These are phyloP conservation scores for Caenorhabditis virilis DNA, from an alignment of 2,888 invertebrate genomes.

Conservation along the genomic window DNA sequence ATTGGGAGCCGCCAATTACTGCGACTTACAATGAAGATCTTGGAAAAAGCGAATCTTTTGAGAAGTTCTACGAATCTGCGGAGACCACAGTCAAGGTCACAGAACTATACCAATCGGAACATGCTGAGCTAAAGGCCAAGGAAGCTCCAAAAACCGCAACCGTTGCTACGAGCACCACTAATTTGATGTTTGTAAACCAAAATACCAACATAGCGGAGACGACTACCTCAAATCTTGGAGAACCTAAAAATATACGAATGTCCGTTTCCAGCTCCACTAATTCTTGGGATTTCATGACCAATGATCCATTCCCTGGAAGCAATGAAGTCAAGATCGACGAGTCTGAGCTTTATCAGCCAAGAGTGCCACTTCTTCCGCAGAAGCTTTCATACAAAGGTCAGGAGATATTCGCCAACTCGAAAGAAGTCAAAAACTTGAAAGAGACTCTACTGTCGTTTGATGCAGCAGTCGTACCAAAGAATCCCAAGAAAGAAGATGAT, in stretches of 20 bases:
- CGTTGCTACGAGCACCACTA: slow-evolving; percentile 24
- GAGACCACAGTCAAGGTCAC: slow-evolving; percentile 48
- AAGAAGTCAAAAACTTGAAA: slow-evolving; percentile 34
- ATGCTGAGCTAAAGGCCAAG: slow-evolving; percentile 4
- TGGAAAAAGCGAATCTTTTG: slow-evolving; percentile 34
- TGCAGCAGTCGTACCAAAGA: slow-evolving; percentile 26
- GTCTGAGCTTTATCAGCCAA: slow-evolving; percentile 39
- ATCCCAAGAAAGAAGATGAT: slow-evolving; percentile 4
- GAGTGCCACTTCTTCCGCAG: slow-evolving; percentile 48
- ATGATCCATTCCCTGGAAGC: slow-evolving; percentile 44
- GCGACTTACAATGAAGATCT: slow-evolving; percentile 45
- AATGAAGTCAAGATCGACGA: slow-evolving; percentile 17
- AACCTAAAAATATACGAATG: slow-evolving; percentile 10
- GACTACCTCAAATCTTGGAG: slow-evolving; percentile 9
- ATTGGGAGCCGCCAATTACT: slow-evolving; percentile 12
- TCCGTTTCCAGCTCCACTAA: slow-evolving; percentile 27
- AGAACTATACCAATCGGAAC: slow-evolving; percentile 29
- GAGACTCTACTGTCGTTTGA: slow-evolving; percentile 45
- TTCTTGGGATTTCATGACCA: slow-evolving; percentile 37
- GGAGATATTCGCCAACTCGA: slow-evolving; percentile 39
- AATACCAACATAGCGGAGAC: slow-evolving; percentile 16
- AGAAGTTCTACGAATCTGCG: slow-evolving; percentile 47
- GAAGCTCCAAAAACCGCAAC: slow-evolving; percentile 4
- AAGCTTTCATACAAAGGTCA: slow-evolving; percentile 56
- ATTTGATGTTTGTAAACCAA: slow-evolving; percentile 26